phyloP scores from a whole-genome alignment of 1,140 invertebrate genomes.

The Eumeta japonica region DNA sequence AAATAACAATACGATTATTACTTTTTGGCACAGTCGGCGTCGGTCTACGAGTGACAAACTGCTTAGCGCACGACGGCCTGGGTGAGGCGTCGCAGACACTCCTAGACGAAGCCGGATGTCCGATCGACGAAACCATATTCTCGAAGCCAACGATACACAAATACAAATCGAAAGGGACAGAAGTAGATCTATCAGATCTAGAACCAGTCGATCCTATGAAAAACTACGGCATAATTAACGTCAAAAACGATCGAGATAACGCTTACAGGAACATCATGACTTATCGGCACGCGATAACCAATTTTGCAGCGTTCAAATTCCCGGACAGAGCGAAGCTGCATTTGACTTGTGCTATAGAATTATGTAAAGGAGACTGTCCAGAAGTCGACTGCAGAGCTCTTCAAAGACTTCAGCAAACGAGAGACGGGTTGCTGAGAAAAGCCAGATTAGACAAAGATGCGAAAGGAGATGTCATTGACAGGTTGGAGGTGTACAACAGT shows the following conservation, averaged over 20 bases:
- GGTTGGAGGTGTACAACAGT: slow-evolving; percentile 74
- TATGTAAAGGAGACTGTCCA: slow-evolving; percentile 68
- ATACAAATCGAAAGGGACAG: slow-evolving; percentile 34
- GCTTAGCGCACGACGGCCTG: slow-evolving; percentile 71
- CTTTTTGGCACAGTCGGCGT: slow-evolving; percentile 59
- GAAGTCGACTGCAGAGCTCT: slow-evolving; percentile 55
- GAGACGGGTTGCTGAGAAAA: slow-evolving; percentile 45
- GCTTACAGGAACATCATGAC: slow-evolving; percentile 56
- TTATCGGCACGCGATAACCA: slow-evolving; percentile 62
- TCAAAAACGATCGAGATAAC: slow-evolving; percentile 32
- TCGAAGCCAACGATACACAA: slow-evolving; percentile 49
- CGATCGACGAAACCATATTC: slow-evolving; percentile 67
- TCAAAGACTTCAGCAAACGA: slow-evolving; percentile 44
- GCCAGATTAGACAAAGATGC: slow-evolving; percentile 51
- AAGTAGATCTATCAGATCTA: slow-evolving; percentile 36
- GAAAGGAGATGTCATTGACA: slow-evolving; percentile 63
- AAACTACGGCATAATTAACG: slow-evolving; percentile 23
- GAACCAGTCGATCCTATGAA: slow-evolving; percentile 26
- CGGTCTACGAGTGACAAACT: slow-evolving; percentile 71
- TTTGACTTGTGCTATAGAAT: slow-evolving; percentile 64
- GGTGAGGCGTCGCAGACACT: slow-evolving; percentile 69
- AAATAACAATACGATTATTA: too few relatives aligned
- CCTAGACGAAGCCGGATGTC: slow-evolving; percentile 69
- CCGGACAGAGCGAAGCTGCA: slow-evolving; percentile 73
- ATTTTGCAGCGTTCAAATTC: slow-evolving; percentile 78